Base-by-base conservation (phyloP, 2,888 invertebrate species). In the Tholera decimalis region DNA sequence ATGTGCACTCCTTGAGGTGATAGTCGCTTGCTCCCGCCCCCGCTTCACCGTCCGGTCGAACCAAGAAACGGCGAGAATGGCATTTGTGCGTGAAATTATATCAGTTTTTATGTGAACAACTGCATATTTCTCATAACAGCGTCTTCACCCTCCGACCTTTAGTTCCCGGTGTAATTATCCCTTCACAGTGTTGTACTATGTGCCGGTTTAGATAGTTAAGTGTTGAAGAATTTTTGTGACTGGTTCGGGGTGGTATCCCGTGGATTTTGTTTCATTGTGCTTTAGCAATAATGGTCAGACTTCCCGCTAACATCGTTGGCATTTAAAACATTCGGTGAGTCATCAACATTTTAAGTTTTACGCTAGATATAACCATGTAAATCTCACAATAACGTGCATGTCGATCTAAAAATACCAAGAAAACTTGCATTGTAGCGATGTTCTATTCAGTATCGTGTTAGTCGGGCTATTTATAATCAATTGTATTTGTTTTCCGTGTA, bases 281-380 rank as follows among this genome's bases (percentile, higher is more conserved):
- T 80, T 37, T 85, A 89, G 90, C 89, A 91, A 92, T 93, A 92
- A 94, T 95, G 95, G 88, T 89, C 88, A 86, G 85, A 88, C 86
- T 92, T 92, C 92, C 93, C 92, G 91, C 92, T 93, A 88, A 90
- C 91, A 87, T 91, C 90, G 89, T 93, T 92, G 93, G 92, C 94
- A 94, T 95, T 94, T 94, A 93, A 94, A 94, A 90, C 88, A 94
- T 92, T 92, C 85, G 94, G 95, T 95, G 95, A 95, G 95, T 95
- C 95, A 95, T 91, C 92, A 84, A 77, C 85, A 80, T 89, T 91
- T 91, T 86, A 82, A 85, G 86, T 84, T 82, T 66, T 86, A 87
- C 85, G 82, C 81, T 65, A 73, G 37, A 59, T 78, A 51, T 70
- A 56, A 62, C 54, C 59, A 60, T 70, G 61, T 61, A 62, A 74